Percentiles rank a stretch among this genome's conserved stretches.
These are phyloP conservation scores for Epinotia nisella DNA, from an alignment of 2,888 invertebrate genomes.

Conservation along the genomic window DNA sequence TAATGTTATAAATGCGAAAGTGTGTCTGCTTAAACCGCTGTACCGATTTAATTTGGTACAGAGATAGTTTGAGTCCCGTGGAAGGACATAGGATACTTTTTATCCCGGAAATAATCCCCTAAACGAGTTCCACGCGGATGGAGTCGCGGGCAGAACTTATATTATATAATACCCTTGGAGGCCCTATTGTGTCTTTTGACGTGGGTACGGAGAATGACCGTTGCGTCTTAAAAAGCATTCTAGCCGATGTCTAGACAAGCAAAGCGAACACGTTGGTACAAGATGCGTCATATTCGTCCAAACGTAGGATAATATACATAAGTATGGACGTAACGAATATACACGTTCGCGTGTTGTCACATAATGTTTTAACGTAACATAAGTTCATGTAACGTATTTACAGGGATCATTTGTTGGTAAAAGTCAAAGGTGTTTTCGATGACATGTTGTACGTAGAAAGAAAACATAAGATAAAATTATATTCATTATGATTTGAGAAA, in stretches of 20 bases:
- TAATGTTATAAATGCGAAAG: no score
- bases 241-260: slow-evolving; percentile 81
- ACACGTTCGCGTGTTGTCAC: not conserved
- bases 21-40: no score
- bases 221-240: slow-evolving; percentile 95
- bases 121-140: no score
- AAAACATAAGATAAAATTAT: not conserved
- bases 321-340: slow-evolving; percentile 22
- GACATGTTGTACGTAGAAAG: not conserved
- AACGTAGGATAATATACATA: slow-evolving; percentile 13
- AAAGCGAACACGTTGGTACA: slow-evolving; percentile 25
- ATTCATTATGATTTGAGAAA: not conserved
- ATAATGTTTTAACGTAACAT: not conserved
- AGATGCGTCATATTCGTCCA: slow-evolving; percentile 20
- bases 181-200: slow-evolving; percentile 88
- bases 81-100: no score
- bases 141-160: not conserved
- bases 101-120: no score
- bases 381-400: not conserved
- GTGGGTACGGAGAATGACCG: slow-evolving; percentile 97
- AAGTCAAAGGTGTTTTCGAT: not conserved
- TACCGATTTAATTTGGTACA: no score
- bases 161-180: slow-evolving; percentile 71
- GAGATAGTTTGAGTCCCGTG: no score
- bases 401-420: not conserved